Evolutionary conservation across 2,113 vertebrate genomes (phyloP).

Genomic region (Mystacornis crossleyi): DNA sequence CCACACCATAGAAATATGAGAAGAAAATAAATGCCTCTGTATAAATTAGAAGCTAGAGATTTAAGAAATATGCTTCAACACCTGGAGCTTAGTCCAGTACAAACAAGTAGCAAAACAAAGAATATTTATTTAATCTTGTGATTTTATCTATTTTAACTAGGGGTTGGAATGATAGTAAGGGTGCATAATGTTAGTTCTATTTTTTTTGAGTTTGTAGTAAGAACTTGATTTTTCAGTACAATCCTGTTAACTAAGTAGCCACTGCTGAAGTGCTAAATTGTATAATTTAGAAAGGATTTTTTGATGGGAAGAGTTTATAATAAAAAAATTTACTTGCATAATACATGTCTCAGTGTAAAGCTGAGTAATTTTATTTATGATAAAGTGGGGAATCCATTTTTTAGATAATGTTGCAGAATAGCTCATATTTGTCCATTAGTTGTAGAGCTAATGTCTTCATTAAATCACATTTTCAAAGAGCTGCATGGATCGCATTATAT

Average conservation of each 20-base stretch:
- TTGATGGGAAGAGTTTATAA: conserved; percentile 30
- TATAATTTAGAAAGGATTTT: conserved; percentile 37
- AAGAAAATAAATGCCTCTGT: conserved; percentile 37
- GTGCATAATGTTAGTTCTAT: not conserved
- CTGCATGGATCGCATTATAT: conserved; percentile 99
- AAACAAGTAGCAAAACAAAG: conserved; percentile 53
- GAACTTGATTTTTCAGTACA: conserved; percentile 17
- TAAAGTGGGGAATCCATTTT: conserved; percentile 73
- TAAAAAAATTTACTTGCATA: conserved; percentile 79
- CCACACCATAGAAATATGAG: conserved; percentile 7
- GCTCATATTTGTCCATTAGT: conserved; percentile 55
- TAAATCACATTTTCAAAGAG: conserved; percentile 99
- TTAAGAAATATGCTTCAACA: conserved; percentile 60
- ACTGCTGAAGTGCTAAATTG: conserved; percentile 26
- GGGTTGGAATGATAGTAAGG: conserved; percentile 34
- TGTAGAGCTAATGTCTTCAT: conserved; percentile 60
- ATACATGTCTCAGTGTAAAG: conserved; percentile 76
- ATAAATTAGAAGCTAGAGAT: conserved; percentile 54
- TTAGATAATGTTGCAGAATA: conserved; percentile 63
- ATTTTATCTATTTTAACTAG: conserved; percentile 26
- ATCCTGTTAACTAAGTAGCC: conserved; percentile 7
- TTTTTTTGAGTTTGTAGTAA: conserved; percentile 28
- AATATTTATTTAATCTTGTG: conserved; percentile 26
- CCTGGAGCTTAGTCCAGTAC: conserved; percentile 40
- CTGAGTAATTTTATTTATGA: conserved; percentile 78